Evolutionary conservation across 2,797 vertebrate genomes (phyloP).

Genomic region (Halcyon chelicuti): DNA sequence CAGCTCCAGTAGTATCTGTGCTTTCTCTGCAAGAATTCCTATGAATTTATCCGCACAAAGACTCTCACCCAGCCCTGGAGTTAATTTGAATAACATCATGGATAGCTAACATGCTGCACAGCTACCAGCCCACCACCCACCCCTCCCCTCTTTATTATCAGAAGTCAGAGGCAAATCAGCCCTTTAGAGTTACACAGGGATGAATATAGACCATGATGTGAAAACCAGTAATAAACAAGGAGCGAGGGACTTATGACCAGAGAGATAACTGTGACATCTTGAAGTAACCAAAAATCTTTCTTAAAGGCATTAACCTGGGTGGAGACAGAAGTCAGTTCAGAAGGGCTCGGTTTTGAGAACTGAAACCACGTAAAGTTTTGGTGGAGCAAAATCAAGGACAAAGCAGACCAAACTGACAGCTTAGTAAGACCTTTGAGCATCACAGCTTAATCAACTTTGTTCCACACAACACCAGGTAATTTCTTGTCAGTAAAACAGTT

Average conservation of each 20-base stretch:
- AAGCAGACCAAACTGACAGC: slow-evolving; percentile 13
- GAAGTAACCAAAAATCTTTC: neutral
- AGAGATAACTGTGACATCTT: neutral
- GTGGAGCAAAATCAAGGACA: neutral
- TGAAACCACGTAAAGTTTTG: neutral
- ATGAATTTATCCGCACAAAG: neutral
- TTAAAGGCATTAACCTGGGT: neutral
- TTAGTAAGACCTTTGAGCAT: slow-evolving; percentile 10
- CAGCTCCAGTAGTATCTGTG: neutral
- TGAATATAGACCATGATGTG: neutral
- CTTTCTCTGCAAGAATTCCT: neutral
- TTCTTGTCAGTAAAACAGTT: neutral
- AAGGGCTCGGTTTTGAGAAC: slow-evolving; percentile 16
- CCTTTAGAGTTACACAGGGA: neutral
- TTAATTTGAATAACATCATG: neutral
- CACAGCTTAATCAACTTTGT: neutral
- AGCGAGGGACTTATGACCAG: neutral
- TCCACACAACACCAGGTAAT: neutral
- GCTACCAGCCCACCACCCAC: neutral
- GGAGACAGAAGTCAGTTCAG: neutral
- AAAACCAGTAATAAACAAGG: neutral
- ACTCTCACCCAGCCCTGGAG: neutral
- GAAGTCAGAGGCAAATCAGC: neutral
- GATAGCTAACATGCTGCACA: neutral
- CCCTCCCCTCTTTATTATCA: neutral